Base-by-base conservation (phyloP, 2,113 vertebrate species). In the Rhinolophus ferrumequinum region DNA sequence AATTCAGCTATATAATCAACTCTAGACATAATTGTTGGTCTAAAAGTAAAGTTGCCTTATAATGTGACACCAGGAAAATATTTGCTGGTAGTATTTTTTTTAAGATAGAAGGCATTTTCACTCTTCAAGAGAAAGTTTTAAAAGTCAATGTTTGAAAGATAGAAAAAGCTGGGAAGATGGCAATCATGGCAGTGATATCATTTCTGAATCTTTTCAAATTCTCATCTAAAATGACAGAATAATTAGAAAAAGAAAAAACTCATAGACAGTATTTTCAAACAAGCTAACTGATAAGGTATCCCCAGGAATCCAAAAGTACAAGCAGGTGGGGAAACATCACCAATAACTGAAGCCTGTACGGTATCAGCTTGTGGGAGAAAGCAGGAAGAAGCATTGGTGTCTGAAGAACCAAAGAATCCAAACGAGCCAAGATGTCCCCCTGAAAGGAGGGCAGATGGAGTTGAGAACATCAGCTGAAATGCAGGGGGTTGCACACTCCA, bases 111-210 rank as follows among this genome's bases (percentile, higher is more conserved):
- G 82, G 3, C n/a, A 47, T 81, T 90, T 94, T 80, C 22, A 79
- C 6, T 86, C 21, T 97, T 94, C n/a, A 66, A 95, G 73, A 76
- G 70, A 93, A 60, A 80, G 1, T 38, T 52, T 96, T 73, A 62
- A 47, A 88, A 84, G 89, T 69, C 47, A 41, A 66, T 93, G 14
- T 67, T 52, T 28, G 2, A 91, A 90, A 81, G 35, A 66, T 14
- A 62, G 77, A 80, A 94, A 93, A 60, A 52, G 33, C 22, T 80
- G 35, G 3, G 0, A 64, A 94, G 69, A 54, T 58, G 30, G 33
- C 26, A 67, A 8, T 79, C 41, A 33, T 28, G 35, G 50, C 19
- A n/a, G 19, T 92, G 41, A 54, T 52, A 70, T 67, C 5, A 73
- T 75, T 95, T 80, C 33, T 88, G 80, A 50, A 35, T 33, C 33